Conservation (phyloP, 2,797 vertebrate genomes). For the Acipenser oxyrinchus region DNA sequence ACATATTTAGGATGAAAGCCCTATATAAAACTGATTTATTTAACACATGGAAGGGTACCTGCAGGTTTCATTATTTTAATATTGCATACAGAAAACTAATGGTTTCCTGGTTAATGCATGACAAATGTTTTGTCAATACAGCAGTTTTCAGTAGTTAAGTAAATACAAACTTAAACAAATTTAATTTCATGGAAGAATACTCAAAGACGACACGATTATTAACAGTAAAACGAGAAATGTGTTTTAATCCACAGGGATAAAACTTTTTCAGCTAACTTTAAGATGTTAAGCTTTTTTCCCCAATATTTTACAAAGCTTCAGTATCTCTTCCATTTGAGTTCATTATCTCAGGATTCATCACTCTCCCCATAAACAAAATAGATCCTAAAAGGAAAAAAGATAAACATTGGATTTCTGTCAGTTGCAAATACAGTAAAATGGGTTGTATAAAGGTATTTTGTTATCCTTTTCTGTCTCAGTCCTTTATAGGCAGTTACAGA, state of each 20-base stretch:
- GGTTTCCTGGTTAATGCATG: conserved; percentile 11
- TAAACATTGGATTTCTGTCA: too few relatives aligned
- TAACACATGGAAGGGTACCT: conserved; percentile 4
- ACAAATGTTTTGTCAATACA: conserved; percentile 40
- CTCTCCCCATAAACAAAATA: too few relatives aligned
- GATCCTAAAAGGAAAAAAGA: too few relatives aligned
- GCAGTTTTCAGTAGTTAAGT: conserved; percentile 58
- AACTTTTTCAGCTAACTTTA: neutral
- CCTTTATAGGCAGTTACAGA: too few relatives aligned
- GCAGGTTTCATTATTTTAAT: conserved; percentile 17
- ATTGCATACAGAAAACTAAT: conserved; percentile 9
- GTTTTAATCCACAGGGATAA: neutral
- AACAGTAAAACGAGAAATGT: neutral
- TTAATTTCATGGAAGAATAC: conserved; percentile 73
- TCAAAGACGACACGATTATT: conserved; percentile 38
- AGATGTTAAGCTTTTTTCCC: neutral
- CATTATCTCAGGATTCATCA: conserved; percentile 25
- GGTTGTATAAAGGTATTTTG: too few relatives aligned
- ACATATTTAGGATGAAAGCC: too few relatives aligned
- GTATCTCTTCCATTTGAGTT: conserved; percentile 31
- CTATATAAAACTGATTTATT: too few relatives aligned
- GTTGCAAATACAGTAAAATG: too few relatives aligned
- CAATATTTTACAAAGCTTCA: conserved; percentile 33
- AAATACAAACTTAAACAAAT: conserved; percentile 60
- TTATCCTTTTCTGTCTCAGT: too few relatives aligned